Base-by-base conservation (phyloP, 2,113 vertebrate genomes). In the Microtus ochrogaster region DNA sequence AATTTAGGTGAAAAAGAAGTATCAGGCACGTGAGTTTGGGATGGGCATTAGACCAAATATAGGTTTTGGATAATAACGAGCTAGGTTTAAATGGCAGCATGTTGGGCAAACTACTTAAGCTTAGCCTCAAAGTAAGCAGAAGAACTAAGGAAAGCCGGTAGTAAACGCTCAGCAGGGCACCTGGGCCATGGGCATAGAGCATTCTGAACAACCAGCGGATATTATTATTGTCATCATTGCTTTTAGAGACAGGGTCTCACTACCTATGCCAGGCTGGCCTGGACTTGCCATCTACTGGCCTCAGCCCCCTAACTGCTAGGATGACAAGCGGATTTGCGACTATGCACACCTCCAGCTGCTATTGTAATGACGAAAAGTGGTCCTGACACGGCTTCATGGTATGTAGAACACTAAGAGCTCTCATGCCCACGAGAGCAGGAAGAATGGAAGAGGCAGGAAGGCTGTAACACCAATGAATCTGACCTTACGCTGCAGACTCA, bases 41-140 rank as follows among this genome's bases (percentile, higher is more conserved):
- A 66, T 0, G 4, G 65, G 41, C 30, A 39, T 66, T 49, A 52
- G 26, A 39, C 0, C 19, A 26, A 91, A 61, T 0, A 21, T 17
- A 73, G 22, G 49, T 22, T 95, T 90, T 61, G 79, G 41, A 28
- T 83, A 26, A 72, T 8, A 55, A 11, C 63, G 33, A 14, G 41
- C 86, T 90, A 28, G 70, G 55, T 65, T 84, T 70, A 81, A 81
- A 94, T 77, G 19, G 41, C 33, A 68, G 39, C n/a, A 49, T 16
- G 39, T 10, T 26, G 90, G 47, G 58, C 8, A 92, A 88, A 74
- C 63, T 28, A 74, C 8, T 41, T 70, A 47, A 36, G 30, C 5
- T 78, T 24, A 41, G 39, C 47, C 83, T 74, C 63, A 33, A 66
- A 8, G 41, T 3, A 21, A 58, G n/a, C 2, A 36, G 33, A 44